These are phyloP conservation scores for Pogonus chalceus DNA, from an alignment of 1,140 invertebrate species.

Conservation along the genomic window DNA sequence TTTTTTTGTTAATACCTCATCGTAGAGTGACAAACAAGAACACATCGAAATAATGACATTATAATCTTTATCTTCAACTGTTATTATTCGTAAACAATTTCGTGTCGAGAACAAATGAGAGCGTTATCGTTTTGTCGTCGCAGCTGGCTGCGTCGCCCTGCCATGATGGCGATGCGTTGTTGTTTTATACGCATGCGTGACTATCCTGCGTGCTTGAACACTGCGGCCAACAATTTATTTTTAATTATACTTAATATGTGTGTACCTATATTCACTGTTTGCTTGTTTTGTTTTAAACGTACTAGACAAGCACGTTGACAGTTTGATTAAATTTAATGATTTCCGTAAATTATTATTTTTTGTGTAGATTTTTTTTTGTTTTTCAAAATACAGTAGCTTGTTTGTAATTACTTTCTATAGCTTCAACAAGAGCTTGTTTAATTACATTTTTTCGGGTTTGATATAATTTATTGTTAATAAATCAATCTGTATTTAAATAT, in stretches of 20 bases:
- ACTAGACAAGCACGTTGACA: slow-evolving; percentile 2
- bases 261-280: neutral
- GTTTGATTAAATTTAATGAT: slow-evolving; percentile 8
- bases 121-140: neutral
- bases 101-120: neutral
- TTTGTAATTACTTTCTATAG: neutral
- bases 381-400: neutral
- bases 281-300: slow-evolving; percentile 1
- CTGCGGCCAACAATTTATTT: neutral
- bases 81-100: neutral
- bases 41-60: slow-evolving; percentile 1
- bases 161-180: neutral
- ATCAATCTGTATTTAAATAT: too few species aligned
- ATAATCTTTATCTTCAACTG: neutral
- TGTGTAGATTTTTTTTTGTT: neutral
- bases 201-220: neutral
- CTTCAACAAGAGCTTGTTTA: too few species aligned
- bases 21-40: too few species aligned
- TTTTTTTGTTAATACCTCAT: too few species aligned
- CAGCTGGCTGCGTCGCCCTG: neutral
- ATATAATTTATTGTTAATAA: too few species aligned
- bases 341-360: neutral
- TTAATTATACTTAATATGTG: slow-evolving; percentile 3
- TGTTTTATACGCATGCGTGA: neutral
- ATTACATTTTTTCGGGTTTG: too few species aligned